A percentile compares a stretch with the other conserved stretches of the same genome.
Conservation (phyloP, 2,113 vertebrate species). For the Calidris pugnax region DNA sequence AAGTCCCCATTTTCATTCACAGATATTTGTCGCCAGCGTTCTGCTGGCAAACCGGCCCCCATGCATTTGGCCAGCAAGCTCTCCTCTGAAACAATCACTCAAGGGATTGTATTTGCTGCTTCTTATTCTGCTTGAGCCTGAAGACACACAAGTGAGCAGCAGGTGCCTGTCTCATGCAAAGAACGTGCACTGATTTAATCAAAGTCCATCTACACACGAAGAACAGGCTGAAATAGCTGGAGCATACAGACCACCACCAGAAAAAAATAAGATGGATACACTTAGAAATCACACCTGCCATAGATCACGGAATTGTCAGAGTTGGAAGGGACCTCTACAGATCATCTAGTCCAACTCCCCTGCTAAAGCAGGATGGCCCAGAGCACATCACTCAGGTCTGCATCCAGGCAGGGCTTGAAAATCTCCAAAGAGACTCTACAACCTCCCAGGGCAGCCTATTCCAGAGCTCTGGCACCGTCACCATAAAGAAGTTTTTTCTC, state of each 20-base stretch:
- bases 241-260: not conserved
- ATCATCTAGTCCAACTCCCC: too few species aligned
- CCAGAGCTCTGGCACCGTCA: too few species aligned
- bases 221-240: not conserved
- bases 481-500: too few species aligned
- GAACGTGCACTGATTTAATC: not conserved
- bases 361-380: too few species aligned
- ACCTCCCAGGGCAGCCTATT: too few species aligned
- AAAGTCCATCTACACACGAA: not conserved
- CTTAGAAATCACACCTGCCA: not conserved
- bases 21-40: not conserved
- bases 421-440: too few species aligned
- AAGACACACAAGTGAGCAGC: not conserved
- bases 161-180: not conserved
- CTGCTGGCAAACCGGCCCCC: not conserved
- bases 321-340: too few species aligned
- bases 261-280: not conserved
- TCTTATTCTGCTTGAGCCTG: not conserved
- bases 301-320: too few species aligned
- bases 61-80: not conserved
- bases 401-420: too few species aligned
- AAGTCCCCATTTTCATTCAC: not conserved
- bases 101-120: accelerated
- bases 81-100: not conserved
- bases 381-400: too few species aligned